Conservation (phyloP, 2,113 vertebrate species). For the Eubucco bourcierii region DNA sequence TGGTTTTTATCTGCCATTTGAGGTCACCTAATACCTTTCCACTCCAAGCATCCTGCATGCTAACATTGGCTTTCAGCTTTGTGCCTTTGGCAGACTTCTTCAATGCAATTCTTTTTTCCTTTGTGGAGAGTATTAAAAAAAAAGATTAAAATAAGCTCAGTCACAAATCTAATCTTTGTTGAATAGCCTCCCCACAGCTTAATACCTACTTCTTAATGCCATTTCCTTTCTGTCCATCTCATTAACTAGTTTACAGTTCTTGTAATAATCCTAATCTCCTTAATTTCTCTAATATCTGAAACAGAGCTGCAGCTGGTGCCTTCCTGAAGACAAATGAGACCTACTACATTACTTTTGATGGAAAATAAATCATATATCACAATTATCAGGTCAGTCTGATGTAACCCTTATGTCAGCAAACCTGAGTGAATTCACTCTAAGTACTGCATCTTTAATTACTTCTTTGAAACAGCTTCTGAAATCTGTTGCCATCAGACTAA, state of each 20-base stretch:
- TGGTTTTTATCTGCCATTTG: background rate
- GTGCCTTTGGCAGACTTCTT: background rate
- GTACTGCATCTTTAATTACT: background rate
- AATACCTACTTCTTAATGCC: constrained; percentile 27
- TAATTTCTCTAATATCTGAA: constrained; percentile 23
- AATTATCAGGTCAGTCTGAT: background rate
- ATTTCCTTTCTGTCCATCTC: constrained; percentile 38
- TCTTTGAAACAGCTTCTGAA: background rate
- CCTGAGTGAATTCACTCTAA: background rate
- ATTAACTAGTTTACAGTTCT: constrained; percentile 37
- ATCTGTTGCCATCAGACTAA: background rate
- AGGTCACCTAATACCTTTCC: background rate
- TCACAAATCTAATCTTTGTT: constrained; percentile 41
- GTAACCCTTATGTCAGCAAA: background rate
- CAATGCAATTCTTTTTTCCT: background rate
- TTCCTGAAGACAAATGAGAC: background rate
- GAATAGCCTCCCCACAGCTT: constrained; percentile 29
- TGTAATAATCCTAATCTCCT: constrained; percentile 15
- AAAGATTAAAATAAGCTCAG: constrained; percentile 19
- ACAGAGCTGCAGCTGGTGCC: background rate
- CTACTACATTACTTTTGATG: background rate
- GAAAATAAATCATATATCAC: background rate
- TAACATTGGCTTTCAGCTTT: background rate
- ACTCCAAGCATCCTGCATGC: background rate
- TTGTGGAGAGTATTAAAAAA: constrained; percentile 15